Evolutionary conservation across 2,888 invertebrate species (phyloP).

Genomic region (Dicyrtoma fusca): DNA sequence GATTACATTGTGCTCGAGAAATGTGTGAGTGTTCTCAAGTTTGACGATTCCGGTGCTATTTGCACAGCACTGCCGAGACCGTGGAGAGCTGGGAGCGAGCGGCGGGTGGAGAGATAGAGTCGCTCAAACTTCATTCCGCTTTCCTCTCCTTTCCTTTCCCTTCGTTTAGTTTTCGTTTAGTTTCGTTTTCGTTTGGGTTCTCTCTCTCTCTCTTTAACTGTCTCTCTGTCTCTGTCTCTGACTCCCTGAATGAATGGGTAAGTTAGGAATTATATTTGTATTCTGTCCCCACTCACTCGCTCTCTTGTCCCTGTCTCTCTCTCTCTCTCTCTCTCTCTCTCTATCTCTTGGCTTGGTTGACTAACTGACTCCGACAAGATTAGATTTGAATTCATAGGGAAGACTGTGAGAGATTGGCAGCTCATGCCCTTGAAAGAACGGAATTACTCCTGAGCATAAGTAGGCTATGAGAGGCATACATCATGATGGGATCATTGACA

Average conservation of each 20-base stretch:
- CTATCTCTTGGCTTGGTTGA: neutral
- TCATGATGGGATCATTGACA: slow-evolving; percentile 54
- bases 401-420: slow-evolving; percentile 27
- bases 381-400: neutral
- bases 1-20: too few species aligned
- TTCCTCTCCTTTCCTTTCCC: neutral
- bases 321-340: neutral
- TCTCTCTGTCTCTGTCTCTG: neutral
- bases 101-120: too few species aligned
- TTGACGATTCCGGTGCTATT: too few species aligned
- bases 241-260: neutral
- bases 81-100: too few species aligned
- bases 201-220: neutral
- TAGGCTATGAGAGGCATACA: slow-evolving; percentile 35
- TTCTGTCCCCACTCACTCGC: too few species aligned
- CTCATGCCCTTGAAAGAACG: slow-evolving; percentile 40
- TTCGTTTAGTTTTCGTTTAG: neutral
- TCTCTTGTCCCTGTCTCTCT: neutral
- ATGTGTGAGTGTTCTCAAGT: too few species aligned
- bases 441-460: slow-evolving; percentile 37
- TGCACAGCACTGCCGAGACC: too few species aligned
- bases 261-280: too few species aligned
- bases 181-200: neutral
- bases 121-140: neutral
- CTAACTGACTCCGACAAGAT: neutral